phyloP scores from a whole-genome alignment of 2,797 vertebrate genomes.

The Falco concolor region DNA sequence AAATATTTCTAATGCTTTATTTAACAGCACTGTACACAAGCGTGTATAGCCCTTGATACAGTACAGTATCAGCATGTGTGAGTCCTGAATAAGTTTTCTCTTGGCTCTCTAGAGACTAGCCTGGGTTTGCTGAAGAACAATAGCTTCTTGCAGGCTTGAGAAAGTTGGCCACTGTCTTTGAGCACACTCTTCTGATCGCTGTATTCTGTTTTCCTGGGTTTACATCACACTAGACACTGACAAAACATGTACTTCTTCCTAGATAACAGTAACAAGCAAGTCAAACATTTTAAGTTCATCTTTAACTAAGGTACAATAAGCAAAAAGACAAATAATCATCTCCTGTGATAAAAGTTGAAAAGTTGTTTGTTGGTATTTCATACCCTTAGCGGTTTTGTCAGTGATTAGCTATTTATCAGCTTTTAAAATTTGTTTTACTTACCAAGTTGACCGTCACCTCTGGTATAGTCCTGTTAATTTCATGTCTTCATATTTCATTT shows the following conservation, averaged over 20 bases:
- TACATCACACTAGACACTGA: background rate
- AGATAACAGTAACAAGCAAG: background rate
- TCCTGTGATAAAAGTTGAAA: background rate
- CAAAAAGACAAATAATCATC: background rate
- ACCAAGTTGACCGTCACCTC: background rate
- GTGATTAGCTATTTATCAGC: background rate
- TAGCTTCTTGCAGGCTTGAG: background rate
- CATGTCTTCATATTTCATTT: constrained; percentile 40
- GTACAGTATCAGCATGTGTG: no score
- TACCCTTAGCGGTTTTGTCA: background rate
- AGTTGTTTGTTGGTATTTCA: background rate
- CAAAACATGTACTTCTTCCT: background rate
- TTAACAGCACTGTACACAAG: background rate
- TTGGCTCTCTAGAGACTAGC: background rate
- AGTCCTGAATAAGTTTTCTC: background rate
- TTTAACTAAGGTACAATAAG: background rate
- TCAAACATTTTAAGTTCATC: background rate
- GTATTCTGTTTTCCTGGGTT: background rate
- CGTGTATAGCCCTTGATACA: no score
- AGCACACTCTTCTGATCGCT: background rate
- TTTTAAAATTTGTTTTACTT: background rate
- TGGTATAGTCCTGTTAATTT: constrained; percentile 37
- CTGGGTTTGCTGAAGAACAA: background rate
- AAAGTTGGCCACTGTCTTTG: background rate
- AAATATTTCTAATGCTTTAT: background rate